Evolutionary conservation across 2,113 vertebrate genomes (phyloP).

Genomic region (Pogonocichla stellata): DNA sequence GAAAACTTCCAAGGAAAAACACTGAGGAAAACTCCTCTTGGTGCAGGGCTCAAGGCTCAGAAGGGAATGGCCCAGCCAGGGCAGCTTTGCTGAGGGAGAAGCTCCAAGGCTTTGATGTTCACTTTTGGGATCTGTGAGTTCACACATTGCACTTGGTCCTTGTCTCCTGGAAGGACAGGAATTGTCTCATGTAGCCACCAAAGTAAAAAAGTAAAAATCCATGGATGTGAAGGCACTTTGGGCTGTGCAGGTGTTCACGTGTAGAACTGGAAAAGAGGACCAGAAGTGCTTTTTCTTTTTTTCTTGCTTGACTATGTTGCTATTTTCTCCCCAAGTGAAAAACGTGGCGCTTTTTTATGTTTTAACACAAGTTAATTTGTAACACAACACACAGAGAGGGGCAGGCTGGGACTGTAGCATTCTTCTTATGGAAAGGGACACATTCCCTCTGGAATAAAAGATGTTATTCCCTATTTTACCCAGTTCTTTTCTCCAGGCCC

Average conservation of each 20-base stretch:
- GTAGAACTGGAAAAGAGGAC: neutral
- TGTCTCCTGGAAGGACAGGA: neutral
- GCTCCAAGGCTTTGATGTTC: neutral
- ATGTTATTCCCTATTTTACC: neutral
- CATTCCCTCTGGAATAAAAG: neutral
- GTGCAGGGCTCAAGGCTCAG: neutral
- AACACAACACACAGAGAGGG: neutral
- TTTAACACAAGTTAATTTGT: neutral
- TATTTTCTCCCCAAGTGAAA: neutral
- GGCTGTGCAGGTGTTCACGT: neutral
- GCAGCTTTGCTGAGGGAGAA: neutral
- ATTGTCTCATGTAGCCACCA: neutral
- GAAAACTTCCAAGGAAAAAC: neutral
- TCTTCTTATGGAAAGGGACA: neutral
- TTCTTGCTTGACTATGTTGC: neutral
- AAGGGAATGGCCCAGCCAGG: neutral
- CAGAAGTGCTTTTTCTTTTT: rapidly evolving
- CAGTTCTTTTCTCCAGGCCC: neutral
- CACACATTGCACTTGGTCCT: neutral
- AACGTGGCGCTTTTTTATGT: neutral
- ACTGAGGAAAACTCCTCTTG: rapidly evolving
- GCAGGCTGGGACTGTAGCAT: neutral
- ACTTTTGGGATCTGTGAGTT: rapidly evolving
- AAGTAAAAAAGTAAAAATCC: neutral
- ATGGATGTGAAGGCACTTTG: neutral